Conservation (phyloP, 2,113 vertebrate genomes). For the Ploceus nigricollis region DNA sequence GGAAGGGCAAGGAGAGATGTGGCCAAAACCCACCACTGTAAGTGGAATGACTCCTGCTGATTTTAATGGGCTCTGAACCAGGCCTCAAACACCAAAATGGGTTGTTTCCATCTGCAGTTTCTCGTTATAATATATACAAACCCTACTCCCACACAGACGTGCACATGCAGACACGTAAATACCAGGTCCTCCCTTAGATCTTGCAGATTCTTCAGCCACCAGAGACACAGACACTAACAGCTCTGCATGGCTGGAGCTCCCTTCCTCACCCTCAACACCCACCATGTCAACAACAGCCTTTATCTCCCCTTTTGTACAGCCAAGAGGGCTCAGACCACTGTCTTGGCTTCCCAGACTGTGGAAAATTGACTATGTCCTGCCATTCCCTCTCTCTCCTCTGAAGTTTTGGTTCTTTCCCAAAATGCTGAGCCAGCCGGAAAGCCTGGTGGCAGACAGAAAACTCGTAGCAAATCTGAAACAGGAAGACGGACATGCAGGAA, state of each 20-base stretch:
- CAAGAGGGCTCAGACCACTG: background rate
- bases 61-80: background rate
- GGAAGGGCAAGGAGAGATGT: background rate
- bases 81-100: background rate
- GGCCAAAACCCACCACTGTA: background rate
- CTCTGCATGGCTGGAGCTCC: background rate
- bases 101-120: background rate
- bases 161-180: background rate
- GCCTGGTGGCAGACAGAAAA: background rate
- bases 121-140: background rate
- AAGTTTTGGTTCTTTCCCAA: background rate
- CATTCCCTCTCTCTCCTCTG: background rate
- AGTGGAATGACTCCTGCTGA: background rate
- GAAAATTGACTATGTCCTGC: background rate
- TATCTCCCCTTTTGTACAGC: background rate
- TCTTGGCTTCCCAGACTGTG: background rate
- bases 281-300: background rate
- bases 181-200: background rate
- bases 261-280: background rate
- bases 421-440: background rate
- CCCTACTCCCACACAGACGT: background rate
- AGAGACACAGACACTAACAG: background rate
- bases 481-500: background rate
- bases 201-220: background rate
- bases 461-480: background rate